phyloP scores from a whole-genome alignment of 2,113 vertebrate genomes.

The Pampusana beccarii region DNA sequence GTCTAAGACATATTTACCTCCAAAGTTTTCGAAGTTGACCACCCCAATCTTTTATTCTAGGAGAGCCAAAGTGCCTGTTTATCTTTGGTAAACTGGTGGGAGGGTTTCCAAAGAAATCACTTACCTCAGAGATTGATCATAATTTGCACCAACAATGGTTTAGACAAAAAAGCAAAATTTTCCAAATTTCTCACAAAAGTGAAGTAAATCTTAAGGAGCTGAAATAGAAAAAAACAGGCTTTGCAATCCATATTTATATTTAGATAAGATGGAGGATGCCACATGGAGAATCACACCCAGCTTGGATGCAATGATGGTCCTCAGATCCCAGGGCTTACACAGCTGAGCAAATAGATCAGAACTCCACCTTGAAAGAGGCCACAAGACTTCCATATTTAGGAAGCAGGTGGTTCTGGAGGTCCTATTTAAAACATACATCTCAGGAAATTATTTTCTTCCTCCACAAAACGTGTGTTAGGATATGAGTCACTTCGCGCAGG shows the following conservation, averaged over 20 bases:
- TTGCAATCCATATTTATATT: background rate
- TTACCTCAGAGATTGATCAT: background rate
- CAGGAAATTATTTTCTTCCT: background rate
- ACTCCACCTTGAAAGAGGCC: background rate
- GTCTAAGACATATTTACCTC: background rate
- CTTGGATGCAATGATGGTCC: background rate
- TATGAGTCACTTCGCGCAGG: background rate
- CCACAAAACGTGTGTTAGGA: background rate
- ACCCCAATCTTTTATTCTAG: background rate
- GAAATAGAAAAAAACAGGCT: background rate
- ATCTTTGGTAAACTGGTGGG: background rate
- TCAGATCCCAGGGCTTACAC: background rate
- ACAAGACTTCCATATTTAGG: background rate
- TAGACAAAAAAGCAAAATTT: background rate
- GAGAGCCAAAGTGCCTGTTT: background rate
- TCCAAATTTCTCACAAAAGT: background rate
- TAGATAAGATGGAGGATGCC: background rate
- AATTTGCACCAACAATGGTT: background rate
- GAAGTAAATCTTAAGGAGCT: background rate
- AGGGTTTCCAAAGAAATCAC: background rate
- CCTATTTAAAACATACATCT: background rate
- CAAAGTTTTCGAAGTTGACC: background rate
- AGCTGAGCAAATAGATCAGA: background rate
- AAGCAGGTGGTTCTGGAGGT: background rate
- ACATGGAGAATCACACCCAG: background rate